Evolutionary conservation across 2,888 invertebrate genomes (phyloP), one percentile per base, ranked within the genome.

Genomic region (Catocala sponsa): DNA sequence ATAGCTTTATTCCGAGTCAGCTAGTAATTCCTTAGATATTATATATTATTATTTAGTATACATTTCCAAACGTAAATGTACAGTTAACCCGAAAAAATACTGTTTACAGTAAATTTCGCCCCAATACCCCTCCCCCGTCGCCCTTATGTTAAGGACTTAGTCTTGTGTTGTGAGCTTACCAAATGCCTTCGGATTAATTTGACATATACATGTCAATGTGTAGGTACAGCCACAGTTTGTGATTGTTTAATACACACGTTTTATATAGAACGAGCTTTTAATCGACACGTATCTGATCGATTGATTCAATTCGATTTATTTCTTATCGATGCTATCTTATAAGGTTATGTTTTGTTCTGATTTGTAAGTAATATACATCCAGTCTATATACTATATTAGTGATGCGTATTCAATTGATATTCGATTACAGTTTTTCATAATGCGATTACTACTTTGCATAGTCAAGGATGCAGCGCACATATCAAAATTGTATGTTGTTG

Each of bases 81-180:
- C 69, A 64, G 60, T 68, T 60, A 59, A 48, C 61, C 25, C 47
- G 55, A 66, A 60, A 76, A 70, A 60, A 70, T 59, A 52, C 61
- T 59, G 35, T 52, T 33, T 6, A 15, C 42, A 59, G 64, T 74
- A 62, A 70, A 63, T 51, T 60, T 66, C 48, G 55, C 41, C 38
- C 38, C 32, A 58, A 54, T 12, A 48, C 58, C 65, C 65, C 25
- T 25, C 61, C 58, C 65, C 61, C 35, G 65, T 57, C 68, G 52
- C 63, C 55, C 59, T 78, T 71, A 70, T 68, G 80, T 77, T 72
- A 79, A 76, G 70, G 70, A 73, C 71, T 83, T 25, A 25, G 25
- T 25, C 25, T 25, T 84, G 76, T 69, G 81, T 84, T 83, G 81
- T 85, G 82, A 83, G 78, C 79, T 81, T 82, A 78, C 62, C 58